Evolutionary conservation across 2,888 invertebrate species (phyloP).

Genomic region (Drosophila histrio): DNA sequence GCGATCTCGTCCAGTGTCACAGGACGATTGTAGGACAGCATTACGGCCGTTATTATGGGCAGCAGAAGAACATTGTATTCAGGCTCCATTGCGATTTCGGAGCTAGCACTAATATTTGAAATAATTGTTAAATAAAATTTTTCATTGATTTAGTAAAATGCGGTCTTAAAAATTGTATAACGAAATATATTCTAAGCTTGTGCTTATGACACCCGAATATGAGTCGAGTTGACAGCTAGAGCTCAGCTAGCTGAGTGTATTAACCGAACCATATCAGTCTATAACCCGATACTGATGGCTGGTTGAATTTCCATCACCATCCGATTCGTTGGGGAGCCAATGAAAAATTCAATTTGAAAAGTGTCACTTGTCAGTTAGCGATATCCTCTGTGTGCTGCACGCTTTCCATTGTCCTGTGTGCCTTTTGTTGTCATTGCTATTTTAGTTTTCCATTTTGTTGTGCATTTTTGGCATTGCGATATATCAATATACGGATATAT

Average conservation of each 20-base stretch:
- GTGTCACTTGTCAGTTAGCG: conserved; percentile 74
- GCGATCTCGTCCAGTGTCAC: conserved; percentile 62
- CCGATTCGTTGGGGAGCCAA: conserved; percentile 8
- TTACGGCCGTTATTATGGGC: conserved; percentile 64
- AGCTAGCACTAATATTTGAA: neutral
- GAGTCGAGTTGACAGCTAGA: conserved; percentile 37
- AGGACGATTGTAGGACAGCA: conserved; percentile 57
- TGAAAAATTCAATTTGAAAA: conserved; percentile 76
- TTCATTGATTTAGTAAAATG: neutral
- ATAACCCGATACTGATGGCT: conserved; percentile 23
- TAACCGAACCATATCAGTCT: conserved; percentile 1
- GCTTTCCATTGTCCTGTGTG: conserved; percentile 36
- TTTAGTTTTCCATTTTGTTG: conserved; percentile 39
- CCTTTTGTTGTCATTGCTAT: conserved; percentile 55
- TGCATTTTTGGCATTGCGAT: conserved; percentile 60
- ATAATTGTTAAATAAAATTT: conserved; percentile 19
- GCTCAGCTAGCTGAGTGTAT: conserved; percentile 26
- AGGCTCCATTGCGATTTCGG: conserved; percentile 36
- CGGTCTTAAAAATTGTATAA: conserved; percentile 8
- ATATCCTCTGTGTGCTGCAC: conserved; percentile 32
- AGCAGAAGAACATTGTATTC: conserved; percentile 43
- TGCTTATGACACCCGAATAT: conserved; percentile 19
- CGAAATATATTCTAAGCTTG: neutral
- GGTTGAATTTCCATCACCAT: conserved; percentile 21
- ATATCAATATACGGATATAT: conserved; percentile 51